These are phyloP conservation scores for Salminus brasiliensis DNA, from an alignment of 2,113 vertebrate species.

Conservation along the genomic window DNA sequence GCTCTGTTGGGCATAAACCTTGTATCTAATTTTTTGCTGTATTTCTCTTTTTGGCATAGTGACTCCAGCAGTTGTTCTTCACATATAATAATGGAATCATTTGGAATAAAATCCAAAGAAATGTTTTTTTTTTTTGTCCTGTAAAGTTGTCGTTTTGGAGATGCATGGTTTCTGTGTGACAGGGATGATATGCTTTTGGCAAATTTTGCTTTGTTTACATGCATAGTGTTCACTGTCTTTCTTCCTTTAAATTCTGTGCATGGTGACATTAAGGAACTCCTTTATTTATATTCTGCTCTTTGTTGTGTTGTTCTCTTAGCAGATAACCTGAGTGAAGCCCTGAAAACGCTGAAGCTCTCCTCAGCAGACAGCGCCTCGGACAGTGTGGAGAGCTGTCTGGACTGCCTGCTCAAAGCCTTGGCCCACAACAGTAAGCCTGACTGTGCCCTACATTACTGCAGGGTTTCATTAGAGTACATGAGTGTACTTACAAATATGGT, in stretches of 20 bases:
- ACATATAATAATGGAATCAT: too few species aligned
- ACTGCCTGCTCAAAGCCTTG: conserved; percentile 92
- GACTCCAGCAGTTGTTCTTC: too few species aligned
- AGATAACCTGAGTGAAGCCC: conserved; percentile 92
- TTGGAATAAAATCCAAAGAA: too few species aligned
- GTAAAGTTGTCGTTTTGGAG: too few species aligned
- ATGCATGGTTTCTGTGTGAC: too few species aligned
- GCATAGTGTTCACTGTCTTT: too few species aligned
- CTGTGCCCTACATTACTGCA: conserved; percentile 1
- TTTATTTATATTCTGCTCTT: background rate
- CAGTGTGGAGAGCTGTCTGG: conserved; percentile 90
- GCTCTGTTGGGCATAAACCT: too few species aligned
- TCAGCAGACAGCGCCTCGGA: conserved; percentile 82
- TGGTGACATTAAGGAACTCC: background rate
- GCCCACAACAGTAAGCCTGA: conserved; percentile 90
- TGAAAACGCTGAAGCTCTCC: conserved; percentile 94
- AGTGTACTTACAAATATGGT: background rate
- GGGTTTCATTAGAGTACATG: conserved; percentile 3
- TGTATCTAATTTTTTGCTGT: too few species aligned
- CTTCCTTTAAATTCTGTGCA: background rate
- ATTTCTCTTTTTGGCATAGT: too few species aligned
- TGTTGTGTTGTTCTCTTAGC: conserved; percentile 59
- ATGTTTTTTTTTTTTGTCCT: too few species aligned
- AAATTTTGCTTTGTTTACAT: too few species aligned
- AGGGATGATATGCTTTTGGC: too few species aligned